phyloP scores from a whole-genome alignment of 1,140 invertebrate species.

The Pseudoatta argentina region DNA sequence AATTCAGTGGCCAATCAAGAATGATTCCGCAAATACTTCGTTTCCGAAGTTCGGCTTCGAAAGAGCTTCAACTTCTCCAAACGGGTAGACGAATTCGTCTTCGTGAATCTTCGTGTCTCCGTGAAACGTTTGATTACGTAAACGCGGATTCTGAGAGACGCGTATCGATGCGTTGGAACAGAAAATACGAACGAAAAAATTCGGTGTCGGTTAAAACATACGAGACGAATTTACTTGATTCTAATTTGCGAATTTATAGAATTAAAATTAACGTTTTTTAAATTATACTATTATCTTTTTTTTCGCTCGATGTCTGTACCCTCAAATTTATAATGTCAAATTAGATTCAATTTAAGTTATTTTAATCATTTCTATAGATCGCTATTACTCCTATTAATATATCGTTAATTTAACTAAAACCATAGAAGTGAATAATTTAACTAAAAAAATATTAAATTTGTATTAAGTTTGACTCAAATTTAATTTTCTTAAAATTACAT shows the following conservation, averaged over 20 bases:
- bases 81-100: slow-evolving; percentile 30
- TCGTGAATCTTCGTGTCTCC: slow-evolving; percentile 34
- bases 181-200: not conserved
- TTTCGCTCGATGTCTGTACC: not conserved
- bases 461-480: too few species aligned
- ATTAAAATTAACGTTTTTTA: slow-evolving; percentile 4
- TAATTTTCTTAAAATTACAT: too few species aligned
- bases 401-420: too few species aligned
- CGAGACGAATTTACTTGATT: not conserved
- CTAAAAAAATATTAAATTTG: too few species aligned
- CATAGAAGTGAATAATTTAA: too few species aligned
- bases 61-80: slow-evolving; percentile 33
- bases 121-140: slow-evolving; percentile 53
- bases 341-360: too few species aligned
- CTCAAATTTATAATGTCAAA: too few species aligned
- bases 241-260: not conserved
- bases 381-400: too few species aligned
- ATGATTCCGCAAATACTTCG: slow-evolving; percentile 59
- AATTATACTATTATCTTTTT: not conserved
- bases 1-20: slow-evolving; percentile 63
- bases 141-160: slow-evolving; percentile 27
- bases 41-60: slow-evolving; percentile 44
- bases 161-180: not conserved
- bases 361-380: too few species aligned
- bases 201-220: not conserved